A percentile compares a stretch with the other conserved stretches of the same genome.
Conservation (phyloP, 2,113 vertebrate genomes). For the Cyprinus carpio region DNA sequence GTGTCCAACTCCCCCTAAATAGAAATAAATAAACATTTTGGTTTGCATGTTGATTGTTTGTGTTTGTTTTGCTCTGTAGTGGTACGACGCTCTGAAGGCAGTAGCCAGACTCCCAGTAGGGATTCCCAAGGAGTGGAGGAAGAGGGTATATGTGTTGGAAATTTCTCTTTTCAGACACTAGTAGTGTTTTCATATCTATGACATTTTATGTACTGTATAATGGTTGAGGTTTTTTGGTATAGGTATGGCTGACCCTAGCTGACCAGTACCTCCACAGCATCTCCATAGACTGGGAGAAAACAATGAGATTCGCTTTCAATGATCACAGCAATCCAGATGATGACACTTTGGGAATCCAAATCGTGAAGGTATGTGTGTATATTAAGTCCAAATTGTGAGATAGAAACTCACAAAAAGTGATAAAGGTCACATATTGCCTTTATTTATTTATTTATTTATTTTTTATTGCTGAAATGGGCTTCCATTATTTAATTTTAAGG, state of each 20-base stretch:
- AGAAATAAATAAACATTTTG: background rate
- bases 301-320: slow-evolving; percentile 96
- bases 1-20: background rate
- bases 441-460: too few species aligned
- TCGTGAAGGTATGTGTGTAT: slow-evolving; percentile 87
- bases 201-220: background rate
- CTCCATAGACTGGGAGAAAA: slow-evolving; percentile 99
- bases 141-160: slow-evolving; percentile 77
- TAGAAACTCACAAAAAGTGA: background rate
- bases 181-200: background rate
- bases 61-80: slow-evolving; percentile 73
- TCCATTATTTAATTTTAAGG: too few species aligned
- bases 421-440: too few species aligned
- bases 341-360: slow-evolving; percentile 96
- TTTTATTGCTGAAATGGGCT: too few species aligned
- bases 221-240: background rate
- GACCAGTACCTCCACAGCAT: slow-evolving; percentile 82
- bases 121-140: slow-evolving; percentile 96
- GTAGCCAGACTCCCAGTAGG: slow-evolving; percentile 93
- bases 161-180: background rate
- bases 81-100: slow-evolving; percentile 96
- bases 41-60: background rate
- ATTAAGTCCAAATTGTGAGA: too few species aligned
- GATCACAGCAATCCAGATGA: slow-evolving; percentile 98
- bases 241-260: slow-evolving; percentile 97